Percentiles rank a stretch among this genome's conserved stretches.
Evolutionary conservation across 2,797 vertebrate genomes (phyloP).

Genomic region (Trachurus trachurus): DNA sequence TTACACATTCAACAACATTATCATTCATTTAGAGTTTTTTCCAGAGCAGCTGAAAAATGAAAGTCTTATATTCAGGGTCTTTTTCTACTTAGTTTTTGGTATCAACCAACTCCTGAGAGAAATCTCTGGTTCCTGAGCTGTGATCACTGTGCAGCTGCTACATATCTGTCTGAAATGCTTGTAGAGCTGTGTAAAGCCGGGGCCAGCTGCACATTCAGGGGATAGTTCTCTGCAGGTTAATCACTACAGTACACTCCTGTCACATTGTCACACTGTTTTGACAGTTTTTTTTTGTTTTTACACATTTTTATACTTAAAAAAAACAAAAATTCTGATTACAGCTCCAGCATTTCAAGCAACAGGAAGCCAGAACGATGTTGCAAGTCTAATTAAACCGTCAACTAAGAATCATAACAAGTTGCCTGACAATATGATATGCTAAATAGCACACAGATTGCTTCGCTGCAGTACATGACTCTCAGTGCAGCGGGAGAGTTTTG

Average conservation of each 20-base stretch:
- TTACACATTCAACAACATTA: background rate
- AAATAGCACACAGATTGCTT: constrained; percentile 13
- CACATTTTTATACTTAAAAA: background rate
- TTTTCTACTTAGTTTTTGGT: background rate
- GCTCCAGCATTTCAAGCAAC: background rate
- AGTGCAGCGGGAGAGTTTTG: constrained; percentile 1
- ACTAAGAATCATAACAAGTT: constrained; percentile 3
- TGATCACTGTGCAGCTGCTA: background rate
- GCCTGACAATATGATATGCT: constrained; percentile 4
- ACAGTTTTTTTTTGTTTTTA: background rate
- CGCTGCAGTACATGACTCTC: background rate
- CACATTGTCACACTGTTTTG: background rate
- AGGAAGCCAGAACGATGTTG: background rate
- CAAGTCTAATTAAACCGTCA: background rate
- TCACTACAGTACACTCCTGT: background rate
- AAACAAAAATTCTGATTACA: background rate
- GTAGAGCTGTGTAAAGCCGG: background rate
- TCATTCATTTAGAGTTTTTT: no score
- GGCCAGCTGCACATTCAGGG: background rate
- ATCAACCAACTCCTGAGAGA: background rate
- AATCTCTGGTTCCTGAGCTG: background rate
- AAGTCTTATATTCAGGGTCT: background rate
- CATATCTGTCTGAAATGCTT: background rate
- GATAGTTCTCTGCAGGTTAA: background rate
- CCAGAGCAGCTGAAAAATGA: no score